A percentile compares a stretch with the other conserved stretches of the same genome.
Conservation (phyloP, 2,113 vertebrate species). For the Zosterops japonicus region DNA sequence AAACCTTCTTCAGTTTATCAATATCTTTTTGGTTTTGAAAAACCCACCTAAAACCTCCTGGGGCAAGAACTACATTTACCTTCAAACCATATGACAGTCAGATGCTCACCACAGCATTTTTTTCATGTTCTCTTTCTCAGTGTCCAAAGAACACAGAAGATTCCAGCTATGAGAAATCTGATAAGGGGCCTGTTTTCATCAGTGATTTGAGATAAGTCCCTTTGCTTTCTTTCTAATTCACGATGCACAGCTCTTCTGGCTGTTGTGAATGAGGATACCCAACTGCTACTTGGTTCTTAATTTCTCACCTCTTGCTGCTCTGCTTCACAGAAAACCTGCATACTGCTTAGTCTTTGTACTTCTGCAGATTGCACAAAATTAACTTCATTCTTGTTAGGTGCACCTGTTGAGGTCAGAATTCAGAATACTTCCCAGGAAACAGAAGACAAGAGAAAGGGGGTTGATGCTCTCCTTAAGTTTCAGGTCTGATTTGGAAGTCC, state of each 20-base stretch:
- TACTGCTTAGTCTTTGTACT: not conserved
- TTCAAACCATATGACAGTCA: not conserved
- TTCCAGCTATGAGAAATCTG: not conserved
- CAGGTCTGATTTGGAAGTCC: not conserved
- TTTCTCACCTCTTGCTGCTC: not conserved
- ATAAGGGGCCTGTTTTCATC: not conserved
- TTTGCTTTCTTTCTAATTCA: not conserved
- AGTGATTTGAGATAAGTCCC: not conserved
- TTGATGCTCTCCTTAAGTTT: not conserved
- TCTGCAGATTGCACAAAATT: not conserved
- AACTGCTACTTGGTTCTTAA: not conserved
- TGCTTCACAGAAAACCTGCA: not conserved
- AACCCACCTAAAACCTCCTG: not conserved
- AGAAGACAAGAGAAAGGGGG: not conserved
- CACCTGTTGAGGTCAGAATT: not conserved
- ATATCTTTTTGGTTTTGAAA: not conserved
- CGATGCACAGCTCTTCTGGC: rapidly evolving
- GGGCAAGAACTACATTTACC: not conserved
- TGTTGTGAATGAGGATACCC: rapidly evolving
- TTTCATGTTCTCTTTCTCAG: not conserved
- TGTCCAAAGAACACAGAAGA: not conserved
- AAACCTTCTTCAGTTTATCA: not conserved
- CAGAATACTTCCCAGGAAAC: not conserved
- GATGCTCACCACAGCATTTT: not conserved
- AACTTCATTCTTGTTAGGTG: not conserved